Percentiles rank a stretch among this genome's conserved stretches.
Conservation (phyloP, 2,888 invertebrate species). For the Pharmacophagus antenor region DNA sequence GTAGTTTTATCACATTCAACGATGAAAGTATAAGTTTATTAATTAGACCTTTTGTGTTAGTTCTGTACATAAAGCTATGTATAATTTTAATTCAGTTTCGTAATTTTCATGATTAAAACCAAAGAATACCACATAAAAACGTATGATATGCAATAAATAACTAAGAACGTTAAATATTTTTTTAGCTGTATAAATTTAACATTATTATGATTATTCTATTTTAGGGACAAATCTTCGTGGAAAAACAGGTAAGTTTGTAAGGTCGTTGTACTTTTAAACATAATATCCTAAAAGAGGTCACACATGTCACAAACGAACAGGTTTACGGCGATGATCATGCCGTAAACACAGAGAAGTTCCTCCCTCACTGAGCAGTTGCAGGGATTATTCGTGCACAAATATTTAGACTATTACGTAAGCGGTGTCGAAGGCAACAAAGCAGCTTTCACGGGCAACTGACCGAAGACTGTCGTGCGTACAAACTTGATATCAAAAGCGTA, state of each 20-base stretch:
- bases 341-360: constrained; percentile 21
- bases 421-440: constrained; percentile 9
- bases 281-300: constrained; percentile 20
- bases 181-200: too few relatives aligned
- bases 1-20: too few relatives aligned
- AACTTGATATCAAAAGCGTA: neutral
- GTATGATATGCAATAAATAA: too few relatives aligned
- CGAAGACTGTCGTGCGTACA: constrained; percentile 27
- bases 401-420: constrained; percentile 21
- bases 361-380: neutral
- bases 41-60: too few relatives aligned
- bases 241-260: neutral
- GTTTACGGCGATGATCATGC: constrained; percentile 16
- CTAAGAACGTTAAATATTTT: too few relatives aligned
- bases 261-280: constrained; percentile 5
- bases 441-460: neutral
- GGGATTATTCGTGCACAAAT: constrained; percentile 15
- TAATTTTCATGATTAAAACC: too few relatives aligned
- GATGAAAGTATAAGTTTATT: too few relatives aligned
- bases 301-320: constrained; percentile 24
- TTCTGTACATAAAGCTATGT: too few relatives aligned
- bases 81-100: too few relatives aligned
- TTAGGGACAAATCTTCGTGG: neutral
- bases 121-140: too few relatives aligned
- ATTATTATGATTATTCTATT: too few relatives aligned